Percentiles rank a stretch among this genome's conserved stretches.
These are phyloP conservation scores for Ceratina australensis DNA, from an alignment of 1,140 invertebrate species.

Conservation along the genomic window DNA sequence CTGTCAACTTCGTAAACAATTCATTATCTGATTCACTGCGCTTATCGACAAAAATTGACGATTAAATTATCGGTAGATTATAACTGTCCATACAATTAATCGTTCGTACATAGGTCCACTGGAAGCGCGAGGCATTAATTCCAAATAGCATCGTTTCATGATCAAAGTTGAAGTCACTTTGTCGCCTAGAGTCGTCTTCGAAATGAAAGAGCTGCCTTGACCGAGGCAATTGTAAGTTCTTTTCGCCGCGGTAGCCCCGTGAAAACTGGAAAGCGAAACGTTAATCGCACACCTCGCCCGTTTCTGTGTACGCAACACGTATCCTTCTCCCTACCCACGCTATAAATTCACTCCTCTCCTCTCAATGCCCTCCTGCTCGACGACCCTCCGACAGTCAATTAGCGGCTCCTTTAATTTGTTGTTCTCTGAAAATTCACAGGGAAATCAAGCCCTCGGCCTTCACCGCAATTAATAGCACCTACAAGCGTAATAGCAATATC, in stretches of 20 bases:
- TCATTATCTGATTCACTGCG: too few relatives aligned
- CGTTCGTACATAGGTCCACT: background rate
- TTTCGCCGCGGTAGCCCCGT: conserved; percentile 53
- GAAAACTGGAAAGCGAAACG: conserved; percentile 71
- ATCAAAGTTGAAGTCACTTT: background rate
- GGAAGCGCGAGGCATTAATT: background rate
- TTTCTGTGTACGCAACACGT: conserved; percentile 48
- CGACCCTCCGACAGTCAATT: conserved; percentile 37
- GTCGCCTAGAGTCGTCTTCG: background rate
- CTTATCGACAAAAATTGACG: background rate
- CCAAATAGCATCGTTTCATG: background rate
- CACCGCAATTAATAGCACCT: background rate
- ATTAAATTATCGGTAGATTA: background rate
- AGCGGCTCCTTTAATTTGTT: conserved; percentile 49
- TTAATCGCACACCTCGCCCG: conserved; percentile 54
- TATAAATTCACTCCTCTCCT: conserved; percentile 27
- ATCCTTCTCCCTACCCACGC: conserved; percentile 31
- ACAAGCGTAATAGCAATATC: conserved; percentile 14
- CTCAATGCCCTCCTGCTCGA: background rate
- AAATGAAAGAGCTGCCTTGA: background rate
- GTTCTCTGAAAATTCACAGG: conserved; percentile 13
- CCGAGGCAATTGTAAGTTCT: conserved; percentile 11
- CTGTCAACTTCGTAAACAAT: background rate
- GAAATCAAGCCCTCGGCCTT: background rate
- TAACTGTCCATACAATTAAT: background rate